Base-by-base conservation (phyloP, 2,113 vertebrate species). In the Muntiacus muntjak region DNA sequence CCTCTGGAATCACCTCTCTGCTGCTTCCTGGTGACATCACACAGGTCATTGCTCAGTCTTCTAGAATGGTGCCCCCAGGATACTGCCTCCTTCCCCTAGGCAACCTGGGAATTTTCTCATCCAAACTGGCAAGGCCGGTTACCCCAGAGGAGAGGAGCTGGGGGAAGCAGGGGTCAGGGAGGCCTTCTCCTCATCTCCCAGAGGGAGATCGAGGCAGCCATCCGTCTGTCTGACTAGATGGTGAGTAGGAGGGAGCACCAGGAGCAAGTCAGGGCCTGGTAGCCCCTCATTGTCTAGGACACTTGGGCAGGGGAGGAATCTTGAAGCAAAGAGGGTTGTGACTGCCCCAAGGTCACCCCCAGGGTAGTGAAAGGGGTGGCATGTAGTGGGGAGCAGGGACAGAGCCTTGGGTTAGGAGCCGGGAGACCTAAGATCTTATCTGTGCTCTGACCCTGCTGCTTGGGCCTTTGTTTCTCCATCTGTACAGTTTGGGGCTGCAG, bases 21-120 rank as follows among this genome's bases (percentile, higher is more conserved):
- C 60, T 74, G 23, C 78, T 93, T 90, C 87, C 97, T 96, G 79
- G 54, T 98, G 98, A 98, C 93, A 81, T 98, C 97, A 98, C 95
- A 97, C 40, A 95, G 82, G 67, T 83, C 87, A 82, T 71, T 83
- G 88, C 82, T 78, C 82, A 85, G 30, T 71, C 92, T 97, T 98
- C 96, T 97, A 98, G 97, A 98, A 97, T 71, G 76, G 26, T 97
- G 58, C 30, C 58, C 43, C 52, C 33, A 86, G 76, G 62, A 74
- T 23, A 55, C n/a, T 88, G 40, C 67, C 30, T 92, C 4, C 0
- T 98, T 91, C 62, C 83, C 92, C 21, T 71, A 50, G 95, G 90
- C 94, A 97, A 96, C 97, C 74, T 93, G 47, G 74, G 87, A 94
- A 91, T 81, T 92, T 58, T 55, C 57, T 97, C 52, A 60, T 89